Percentiles rank a stretch among this genome's conserved stretches.
These are phyloP conservation scores for Xiphophorus maculatus DNA, from an alignment of 2,113 vertebrate genomes.

Conservation along the genomic window DNA sequence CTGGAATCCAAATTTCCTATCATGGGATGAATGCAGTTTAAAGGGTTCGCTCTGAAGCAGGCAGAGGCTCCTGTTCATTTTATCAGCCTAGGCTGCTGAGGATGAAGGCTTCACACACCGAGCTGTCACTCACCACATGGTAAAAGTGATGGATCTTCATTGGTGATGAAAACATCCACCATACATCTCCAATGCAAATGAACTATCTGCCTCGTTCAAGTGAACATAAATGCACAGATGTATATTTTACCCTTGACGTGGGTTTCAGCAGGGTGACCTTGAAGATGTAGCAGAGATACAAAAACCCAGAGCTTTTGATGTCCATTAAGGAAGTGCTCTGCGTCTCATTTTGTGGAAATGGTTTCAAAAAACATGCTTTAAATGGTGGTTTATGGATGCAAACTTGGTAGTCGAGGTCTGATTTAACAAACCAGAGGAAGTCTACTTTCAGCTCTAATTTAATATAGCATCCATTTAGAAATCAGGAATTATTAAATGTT, in stretches of 20 bases:
- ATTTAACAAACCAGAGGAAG: conserved; percentile 35
- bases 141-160: conserved; percentile 6
- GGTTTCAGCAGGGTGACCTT: conserved; percentile 26
- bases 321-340: neutral
- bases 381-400: conserved; percentile 3
- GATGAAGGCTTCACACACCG: conserved; percentile 3
- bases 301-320: neutral
- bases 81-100: neutral
- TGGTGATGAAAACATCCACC: conserved; percentile 13
- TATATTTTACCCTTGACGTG: neutral
- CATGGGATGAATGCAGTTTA: neutral
- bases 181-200: conserved; percentile 18
- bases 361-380: conserved; percentile 12
- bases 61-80: neutral
- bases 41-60: neutral
- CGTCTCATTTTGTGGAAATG: neutral
- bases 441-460: conserved; percentile 20
- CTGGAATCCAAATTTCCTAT: neutral
- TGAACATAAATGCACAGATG: neutral
- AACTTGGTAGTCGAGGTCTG: conserved; percentile 31
- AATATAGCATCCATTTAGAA: conserved; percentile 45
- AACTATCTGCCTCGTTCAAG: neutral
- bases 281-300: neutral
- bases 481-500: conserved; percentile 42
- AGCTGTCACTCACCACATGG: conserved; percentile 30